These are phyloP conservation scores for Cryptoprocta ferox DNA, from an alignment of 2,797 vertebrate genomes.

Conservation along the genomic window DNA sequence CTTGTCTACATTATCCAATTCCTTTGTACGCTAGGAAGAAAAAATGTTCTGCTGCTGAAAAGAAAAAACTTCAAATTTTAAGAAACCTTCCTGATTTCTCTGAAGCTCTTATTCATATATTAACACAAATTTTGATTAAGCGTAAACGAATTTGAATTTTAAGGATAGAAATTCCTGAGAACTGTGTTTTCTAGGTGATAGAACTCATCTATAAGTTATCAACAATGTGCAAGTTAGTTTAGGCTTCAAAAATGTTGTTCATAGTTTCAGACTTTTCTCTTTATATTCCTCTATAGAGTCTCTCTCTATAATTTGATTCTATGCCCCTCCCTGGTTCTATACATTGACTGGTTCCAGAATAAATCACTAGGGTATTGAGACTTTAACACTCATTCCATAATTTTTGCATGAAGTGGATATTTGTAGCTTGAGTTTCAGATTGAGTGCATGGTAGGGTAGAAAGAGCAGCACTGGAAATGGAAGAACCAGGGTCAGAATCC, in stretches of 20 bases:
- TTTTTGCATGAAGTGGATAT: neutral
- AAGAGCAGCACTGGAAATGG: neutral
- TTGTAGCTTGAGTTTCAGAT: neutral
- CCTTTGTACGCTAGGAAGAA: neutral
- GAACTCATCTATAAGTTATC: neutral
- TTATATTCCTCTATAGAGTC: neutral
- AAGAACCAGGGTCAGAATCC: neutral
- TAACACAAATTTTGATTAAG: neutral
- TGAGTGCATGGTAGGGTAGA: neutral
- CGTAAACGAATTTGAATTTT: conserved; percentile 16
- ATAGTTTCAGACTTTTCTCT: neutral
- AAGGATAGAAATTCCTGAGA: neutral
- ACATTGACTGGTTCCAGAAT: neutral
- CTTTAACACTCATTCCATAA: neutral
- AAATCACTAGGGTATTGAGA: neutral
- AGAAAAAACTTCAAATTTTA: conserved; percentile 14
- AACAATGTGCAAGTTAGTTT: neutral
- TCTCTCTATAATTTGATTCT: neutral
- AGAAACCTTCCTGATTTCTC: conserved; percentile 13
- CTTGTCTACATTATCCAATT: neutral
- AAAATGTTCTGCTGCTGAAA: neutral
- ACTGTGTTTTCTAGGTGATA: conserved; percentile 24
- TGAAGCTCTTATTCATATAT: neutral
- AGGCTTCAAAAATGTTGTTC: neutral
- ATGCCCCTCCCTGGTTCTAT: neutral